Percentiles rank a stretch among this genome's conserved stretches.
Conservation (phyloP, 2,888 invertebrate species). For the Hirtodrosophila trivittata region DNA sequence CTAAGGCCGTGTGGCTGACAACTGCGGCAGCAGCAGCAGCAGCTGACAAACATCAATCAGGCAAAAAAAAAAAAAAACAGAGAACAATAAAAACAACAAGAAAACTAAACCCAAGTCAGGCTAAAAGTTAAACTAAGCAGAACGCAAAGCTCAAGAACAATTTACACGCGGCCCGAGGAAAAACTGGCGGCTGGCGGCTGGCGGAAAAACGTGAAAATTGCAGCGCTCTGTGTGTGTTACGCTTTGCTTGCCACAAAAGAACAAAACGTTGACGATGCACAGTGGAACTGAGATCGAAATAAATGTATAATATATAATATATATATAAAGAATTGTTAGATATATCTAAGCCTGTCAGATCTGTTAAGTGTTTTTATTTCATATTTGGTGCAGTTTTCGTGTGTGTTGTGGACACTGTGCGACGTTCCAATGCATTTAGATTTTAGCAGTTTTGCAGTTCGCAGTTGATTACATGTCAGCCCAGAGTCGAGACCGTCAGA, state of each 20-base stretch:
- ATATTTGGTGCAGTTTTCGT: too few species aligned
- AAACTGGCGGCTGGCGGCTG: slow-evolving; percentile 25
- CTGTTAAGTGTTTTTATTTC: too few species aligned
- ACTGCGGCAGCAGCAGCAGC: slow-evolving; percentile 34
- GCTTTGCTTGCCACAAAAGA: slow-evolving; percentile 74
- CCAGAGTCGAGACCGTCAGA: slow-evolving; percentile 29
- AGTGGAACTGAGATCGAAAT: background rate
- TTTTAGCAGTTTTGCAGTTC: slow-evolving; percentile 35
- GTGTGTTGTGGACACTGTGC: too few species aligned
- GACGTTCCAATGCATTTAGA: slow-evolving; percentile 23
- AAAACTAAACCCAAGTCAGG: slow-evolving; percentile 22
- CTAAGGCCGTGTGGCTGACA: slow-evolving; percentile 55
- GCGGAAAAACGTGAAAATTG: slow-evolving; percentile 62
- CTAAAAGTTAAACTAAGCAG: slow-evolving; percentile 70
- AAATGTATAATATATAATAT: too few species aligned
- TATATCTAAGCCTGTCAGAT: too few species aligned
- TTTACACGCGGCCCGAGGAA: slow-evolving; percentile 54
- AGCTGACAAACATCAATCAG: slow-evolving; percentile 73
- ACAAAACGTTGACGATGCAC: slow-evolving; percentile 52
- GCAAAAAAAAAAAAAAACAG: slow-evolving; percentile 27
- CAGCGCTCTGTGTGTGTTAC: slow-evolving; percentile 49
- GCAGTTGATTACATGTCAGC: slow-evolving; percentile 71
- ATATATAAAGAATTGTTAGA: too few species aligned
- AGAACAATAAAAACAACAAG: slow-evolving; percentile 22
- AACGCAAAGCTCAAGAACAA: slow-evolving; percentile 71